Conservation (phyloP, 2,113 vertebrate species). For the Motacilla alba region DNA sequence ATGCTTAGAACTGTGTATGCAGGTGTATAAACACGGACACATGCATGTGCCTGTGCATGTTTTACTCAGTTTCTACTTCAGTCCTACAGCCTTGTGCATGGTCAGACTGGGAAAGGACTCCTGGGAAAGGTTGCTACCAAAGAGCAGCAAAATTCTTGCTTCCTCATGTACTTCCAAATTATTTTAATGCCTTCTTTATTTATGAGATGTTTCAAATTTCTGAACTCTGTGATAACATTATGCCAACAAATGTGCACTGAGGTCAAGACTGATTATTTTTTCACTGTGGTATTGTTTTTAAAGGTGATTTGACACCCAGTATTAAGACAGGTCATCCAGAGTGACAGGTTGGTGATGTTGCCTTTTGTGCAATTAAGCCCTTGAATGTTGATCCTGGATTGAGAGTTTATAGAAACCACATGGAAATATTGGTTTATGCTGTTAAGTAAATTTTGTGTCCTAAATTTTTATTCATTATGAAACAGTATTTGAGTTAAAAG, state of each 20-base stretch:
- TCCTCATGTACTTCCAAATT: neutral
- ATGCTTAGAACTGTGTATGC: neutral
- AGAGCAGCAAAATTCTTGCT: accelerated
- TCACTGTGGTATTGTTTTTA: neutral
- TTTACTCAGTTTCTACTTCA: neutral
- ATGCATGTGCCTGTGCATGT: neutral
- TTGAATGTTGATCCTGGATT: neutral
- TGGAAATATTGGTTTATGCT: neutral
- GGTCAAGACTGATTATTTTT: neutral
- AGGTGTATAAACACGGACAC: neutral
- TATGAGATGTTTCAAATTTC: constrained; percentile 6
- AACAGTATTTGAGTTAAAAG: neutral
- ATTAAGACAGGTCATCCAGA: neutral
- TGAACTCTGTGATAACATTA: neutral
- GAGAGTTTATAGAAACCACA: neutral
- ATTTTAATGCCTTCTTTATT: neutral
- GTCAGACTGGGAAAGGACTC: neutral
- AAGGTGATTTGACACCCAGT: neutral
- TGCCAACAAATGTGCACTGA: neutral
- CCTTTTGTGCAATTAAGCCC: neutral
- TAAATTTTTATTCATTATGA: neutral
- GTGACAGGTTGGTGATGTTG: neutral
- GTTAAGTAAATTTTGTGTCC: neutral
- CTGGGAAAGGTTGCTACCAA: neutral
- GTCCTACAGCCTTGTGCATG: neutral